Evolutionary conservation across 1,140 invertebrate genomes (phyloP).

Genomic region (Telenomus remus): DNA sequence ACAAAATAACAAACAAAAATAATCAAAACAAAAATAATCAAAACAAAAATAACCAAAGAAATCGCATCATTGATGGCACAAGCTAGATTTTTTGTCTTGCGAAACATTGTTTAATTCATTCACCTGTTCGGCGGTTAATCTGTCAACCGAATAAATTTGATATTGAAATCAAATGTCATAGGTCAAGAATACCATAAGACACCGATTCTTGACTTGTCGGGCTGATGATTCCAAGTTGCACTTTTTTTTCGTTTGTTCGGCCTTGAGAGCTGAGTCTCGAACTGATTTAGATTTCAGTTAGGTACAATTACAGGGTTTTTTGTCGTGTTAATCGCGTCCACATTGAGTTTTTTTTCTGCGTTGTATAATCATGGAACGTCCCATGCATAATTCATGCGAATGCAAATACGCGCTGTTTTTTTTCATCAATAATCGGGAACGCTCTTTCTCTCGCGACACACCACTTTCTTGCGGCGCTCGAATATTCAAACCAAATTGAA

Average conservation of each 20-base stretch:
- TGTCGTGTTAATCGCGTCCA: conserved; percentile 15
- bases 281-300: conserved; percentile 15
- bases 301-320: conserved; percentile 25
- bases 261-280: neutral
- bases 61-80: no score
- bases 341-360: conserved; percentile 26
- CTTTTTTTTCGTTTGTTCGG: neutral
- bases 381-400: conserved; percentile 39
- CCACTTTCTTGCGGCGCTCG: no score
- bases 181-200: neutral
- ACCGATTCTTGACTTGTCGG: neutral
- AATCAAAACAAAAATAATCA: no score
- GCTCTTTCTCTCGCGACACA: conserved; percentile 8
- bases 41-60: no score
- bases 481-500: neutral
- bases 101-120: no score
- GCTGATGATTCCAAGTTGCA: neutral
- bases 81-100: no score
- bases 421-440: conserved; percentile 26
- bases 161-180: no score
- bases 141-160: no score
- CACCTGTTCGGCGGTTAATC: no score
- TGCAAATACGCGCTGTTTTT: conserved; percentile 26
- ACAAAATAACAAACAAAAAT: no score
- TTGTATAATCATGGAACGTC: conserved; percentile 28